Base-by-base conservation (phyloP, 1,140 invertebrate species). In the Scaptomyza hsui region DNA sequence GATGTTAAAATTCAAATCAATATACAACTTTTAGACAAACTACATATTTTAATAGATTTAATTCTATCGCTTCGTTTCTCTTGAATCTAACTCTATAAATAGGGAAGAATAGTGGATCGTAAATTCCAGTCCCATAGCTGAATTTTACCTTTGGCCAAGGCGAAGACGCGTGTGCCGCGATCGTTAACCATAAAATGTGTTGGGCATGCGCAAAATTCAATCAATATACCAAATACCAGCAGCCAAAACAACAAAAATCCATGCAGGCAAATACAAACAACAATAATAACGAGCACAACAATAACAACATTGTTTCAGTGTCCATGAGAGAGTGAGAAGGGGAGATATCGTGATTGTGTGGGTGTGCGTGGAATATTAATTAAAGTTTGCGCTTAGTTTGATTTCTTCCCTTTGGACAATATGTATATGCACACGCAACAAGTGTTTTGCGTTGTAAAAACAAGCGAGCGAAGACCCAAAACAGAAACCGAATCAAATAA, bases 401-500 rank as follows among this genome's bases (percentile, higher is more conserved):
- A 86, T 88, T 86, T 86, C 71, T 88, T 81, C 65, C 74, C 78
- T 67, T 51, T 53, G 13, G 35, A 39, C 41, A 53, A 59, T 41
- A 47, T 44, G 42, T 10, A 49, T 35, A 48, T 59, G 44, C 47
- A 56, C 39, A 74, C 41, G 51, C 49, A 75, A 86, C 81, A 86
- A 86, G 82, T 86, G 81, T 86, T 86, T 88, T 78, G 77, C 81
- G 81, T 86, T 85, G 81, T 85, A 85, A 88, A 75, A 74, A 88
- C 82, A 86, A 78, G 71, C 74, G 63, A 56, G 39, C 42, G 52
- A 44, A 39, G 41, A 35, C 44, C 51, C 18, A 81, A 75, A 79
- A 57, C 55, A 62, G 48, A 67, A 76, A 65, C 61, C 77, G 52
- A 64, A 63, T 52, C 72, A 37, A 42, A 52, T 47, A 44, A 63